A percentile compares a stretch with the other conserved stretches of the same genome.
Evolutionary conservation across 23 tunicate species (phyloP).

Genomic region (Aplidium turbinatum): DNA sequence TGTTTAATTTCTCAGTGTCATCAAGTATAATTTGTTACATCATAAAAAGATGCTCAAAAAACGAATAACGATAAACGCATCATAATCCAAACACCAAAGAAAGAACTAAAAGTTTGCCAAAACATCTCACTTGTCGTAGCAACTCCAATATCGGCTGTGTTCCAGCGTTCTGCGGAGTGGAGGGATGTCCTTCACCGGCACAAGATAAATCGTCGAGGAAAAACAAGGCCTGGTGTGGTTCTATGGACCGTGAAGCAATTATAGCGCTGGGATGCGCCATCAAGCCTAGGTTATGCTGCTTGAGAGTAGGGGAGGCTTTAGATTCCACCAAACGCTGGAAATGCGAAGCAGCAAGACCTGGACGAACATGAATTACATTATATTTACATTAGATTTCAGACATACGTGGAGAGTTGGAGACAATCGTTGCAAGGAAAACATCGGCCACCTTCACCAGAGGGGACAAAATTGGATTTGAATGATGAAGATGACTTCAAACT

Average conservation of each 20-base stretch:
- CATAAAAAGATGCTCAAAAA: too few species aligned
- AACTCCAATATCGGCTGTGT: slow-evolving; percentile 64
- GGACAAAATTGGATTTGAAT: too few species aligned
- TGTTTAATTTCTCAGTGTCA: too few species aligned
- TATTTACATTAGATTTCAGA: too few species aligned
- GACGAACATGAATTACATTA: too few species aligned
- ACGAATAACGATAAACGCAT: too few species aligned
- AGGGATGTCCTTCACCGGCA: neutral
- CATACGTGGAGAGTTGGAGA: too few species aligned
- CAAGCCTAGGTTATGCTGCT: slow-evolving; percentile 84
- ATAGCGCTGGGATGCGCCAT: slow-evolving; percentile 95
- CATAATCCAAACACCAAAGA: neutral
- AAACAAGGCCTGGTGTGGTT: slow-evolving; percentile 21
- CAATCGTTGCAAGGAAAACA: too few species aligned
- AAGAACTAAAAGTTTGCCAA: neutral
- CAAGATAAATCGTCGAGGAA: slow-evolving; percentile 84
- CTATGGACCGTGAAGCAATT: slow-evolving; percentile 48
- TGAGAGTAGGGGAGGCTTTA: slow-evolving; percentile 53
- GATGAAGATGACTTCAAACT: too few species aligned
- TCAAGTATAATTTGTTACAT: too few species aligned
- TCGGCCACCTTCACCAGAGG: too few species aligned
- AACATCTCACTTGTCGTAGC: slow-evolving; percentile 70
- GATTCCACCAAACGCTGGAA: slow-evolving; percentile 73
- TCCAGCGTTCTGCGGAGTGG: neutral
- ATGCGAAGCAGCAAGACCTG: slow-evolving; percentile 64